Evolutionary conservation across 2,888 invertebrate genomes (phyloP), one percentile per base, ranked within the genome.

Genomic region (Drosophila antonietae): DNA sequence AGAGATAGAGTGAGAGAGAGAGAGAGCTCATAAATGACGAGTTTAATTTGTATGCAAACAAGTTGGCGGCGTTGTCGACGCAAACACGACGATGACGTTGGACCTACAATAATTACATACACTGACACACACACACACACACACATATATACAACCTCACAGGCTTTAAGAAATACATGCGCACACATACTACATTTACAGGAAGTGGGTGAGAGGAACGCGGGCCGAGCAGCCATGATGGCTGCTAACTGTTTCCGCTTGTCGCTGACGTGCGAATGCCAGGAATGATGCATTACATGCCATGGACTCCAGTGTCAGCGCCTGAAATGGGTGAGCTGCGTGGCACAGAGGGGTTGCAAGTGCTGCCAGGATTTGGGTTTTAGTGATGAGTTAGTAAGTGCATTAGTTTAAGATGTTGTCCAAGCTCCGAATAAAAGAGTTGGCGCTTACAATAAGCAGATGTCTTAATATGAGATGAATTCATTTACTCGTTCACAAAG

Each of bases 41-140:
- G 87, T 90, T 90, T 90, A 90, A 90, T 90, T 90, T 90, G 88
- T 88, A 89, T 89, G 89, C 89, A 86, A 89, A 87, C 89, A 87
- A 86, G 88, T 83, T 86, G 86, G 86, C 83, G 84, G 82, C 83
- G 77, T 68, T 83, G 81, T 75, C 83, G 83, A 82, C 86, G 79
- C 79, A 82, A 84, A 82, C 83, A 83, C 80, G 73, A 74, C 51
- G 72, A 71, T 69, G 83, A 70, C 80, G 83, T 85, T 85, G 85
- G 84, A 79, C 82, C 75, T 72, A 75, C 86, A 86, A 84, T 84
- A 84, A 85, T 86, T 80, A 81, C 79, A 70, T 66, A 68, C 53
- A 66, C 68, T 58, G 51, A 62, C 49, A 67, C 33, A 66, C 52
- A 60, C 56, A 73, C 66, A 71, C 33, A 64, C 55, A 64, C 66